phyloP scores from a whole-genome alignment of 2,888 invertebrate genomes.

The Chrysolina haemoptera region DNA sequence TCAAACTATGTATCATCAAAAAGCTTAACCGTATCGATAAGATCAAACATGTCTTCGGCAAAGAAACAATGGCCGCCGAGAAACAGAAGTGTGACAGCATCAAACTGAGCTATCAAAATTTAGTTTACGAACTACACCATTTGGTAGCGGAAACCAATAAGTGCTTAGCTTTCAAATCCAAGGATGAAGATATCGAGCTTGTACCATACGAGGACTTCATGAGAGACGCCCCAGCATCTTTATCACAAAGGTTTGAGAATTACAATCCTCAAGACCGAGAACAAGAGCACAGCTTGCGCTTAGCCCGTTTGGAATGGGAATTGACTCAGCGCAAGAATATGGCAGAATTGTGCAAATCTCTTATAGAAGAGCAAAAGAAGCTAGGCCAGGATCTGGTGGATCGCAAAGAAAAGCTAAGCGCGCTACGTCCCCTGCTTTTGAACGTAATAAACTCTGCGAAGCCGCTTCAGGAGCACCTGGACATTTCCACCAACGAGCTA shows the following conservation, averaged over 20 bases:
- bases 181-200: constrained; percentile 93
- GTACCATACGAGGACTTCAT: constrained; percentile 89
- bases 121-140: constrained; percentile 94
- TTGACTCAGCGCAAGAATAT: constrained; percentile 88
- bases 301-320: constrained; percentile 94
- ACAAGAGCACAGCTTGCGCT: constrained; percentile 84
- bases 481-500: constrained; percentile 84
- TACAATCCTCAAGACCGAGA: constrained; percentile 58
- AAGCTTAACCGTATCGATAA: constrained; percentile 93
- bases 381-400: constrained; percentile 74
- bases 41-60: constrained; percentile 85
- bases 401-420: constrained; percentile 77
- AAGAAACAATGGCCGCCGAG: constrained; percentile 86
- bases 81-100: constrained; percentile 92
- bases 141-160: constrained; percentile 95
- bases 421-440: constrained; percentile 84
- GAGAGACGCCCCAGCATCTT: constrained; percentile 80
- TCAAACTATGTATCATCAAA: constrained; percentile 87
- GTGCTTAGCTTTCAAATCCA: constrained; percentile 95
- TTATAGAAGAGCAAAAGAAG: constrained; percentile 83
- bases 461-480: constrained; percentile 91
- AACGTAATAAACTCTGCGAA: constrained; percentile 84
- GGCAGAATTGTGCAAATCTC: constrained; percentile 81
- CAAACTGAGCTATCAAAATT: constrained; percentile 91
- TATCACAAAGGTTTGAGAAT: constrained; percentile 62